A percentile compares a stretch with the other conserved stretches of the same genome.
Evolutionary conservation across 2,888 invertebrate genomes (phyloP).

Genomic region (Cataglyphis cursor): DNA sequence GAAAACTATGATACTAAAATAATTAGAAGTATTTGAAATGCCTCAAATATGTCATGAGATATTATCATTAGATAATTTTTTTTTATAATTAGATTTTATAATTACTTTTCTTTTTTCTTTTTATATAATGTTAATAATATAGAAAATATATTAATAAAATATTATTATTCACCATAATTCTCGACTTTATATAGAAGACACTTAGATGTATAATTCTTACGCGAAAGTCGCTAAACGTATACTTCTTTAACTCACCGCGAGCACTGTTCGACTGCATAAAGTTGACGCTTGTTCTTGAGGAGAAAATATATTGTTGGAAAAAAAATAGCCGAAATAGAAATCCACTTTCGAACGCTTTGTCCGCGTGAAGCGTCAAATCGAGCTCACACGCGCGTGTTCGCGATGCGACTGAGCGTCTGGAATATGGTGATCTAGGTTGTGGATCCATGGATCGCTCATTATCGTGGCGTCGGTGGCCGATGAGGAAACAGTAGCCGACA

Average conservation of each 20-base stretch:
- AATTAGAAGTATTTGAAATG: not conserved
- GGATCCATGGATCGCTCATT: conserved; percentile 43
- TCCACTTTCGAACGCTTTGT: conserved; percentile 7
- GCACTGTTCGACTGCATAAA: conserved; percentile 31
- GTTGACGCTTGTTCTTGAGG: not conserved
- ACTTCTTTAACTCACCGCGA: conserved; percentile 31
- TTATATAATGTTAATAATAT: not conserved
- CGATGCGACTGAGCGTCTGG: conserved; percentile 42
- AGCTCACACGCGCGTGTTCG: conserved; percentile 15
- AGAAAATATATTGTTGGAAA: not conserved
- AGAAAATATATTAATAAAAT: not conserved
- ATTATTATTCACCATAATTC: conserved; percentile 39
- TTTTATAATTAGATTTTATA: no score
- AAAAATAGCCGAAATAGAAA: not conserved
- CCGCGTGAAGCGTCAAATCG: not conserved
- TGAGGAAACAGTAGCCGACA: conserved; percentile 39
- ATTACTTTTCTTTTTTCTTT: not conserved
- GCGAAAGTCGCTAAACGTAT: not conserved
- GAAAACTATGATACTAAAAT: not conserved
- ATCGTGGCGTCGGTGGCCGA: conserved; percentile 51
- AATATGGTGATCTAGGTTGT: conserved; percentile 53
- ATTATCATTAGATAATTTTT: not conserved
- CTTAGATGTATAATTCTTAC: not conserved
- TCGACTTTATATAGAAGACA: not conserved
- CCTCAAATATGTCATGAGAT: not conserved